Conservation (phyloP, 2,797 vertebrate species). For the Nasua narica region DNA sequence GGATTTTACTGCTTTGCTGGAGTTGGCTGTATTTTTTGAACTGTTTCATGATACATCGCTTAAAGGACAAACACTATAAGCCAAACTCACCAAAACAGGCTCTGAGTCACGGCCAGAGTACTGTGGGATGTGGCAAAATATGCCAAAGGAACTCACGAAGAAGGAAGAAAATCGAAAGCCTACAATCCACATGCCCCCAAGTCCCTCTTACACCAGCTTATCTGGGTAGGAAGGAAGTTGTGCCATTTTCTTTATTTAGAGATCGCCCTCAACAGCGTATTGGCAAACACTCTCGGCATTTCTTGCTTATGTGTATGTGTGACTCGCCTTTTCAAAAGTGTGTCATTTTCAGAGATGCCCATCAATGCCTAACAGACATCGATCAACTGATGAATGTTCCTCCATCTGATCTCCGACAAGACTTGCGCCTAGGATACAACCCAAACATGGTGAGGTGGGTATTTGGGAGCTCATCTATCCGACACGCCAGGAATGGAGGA, state of each 20-base stretch:
- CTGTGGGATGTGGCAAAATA: not conserved
- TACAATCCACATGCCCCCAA: not conserved
- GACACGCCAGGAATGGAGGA: not conserved
- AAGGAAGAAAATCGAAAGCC: constrained; percentile 27
- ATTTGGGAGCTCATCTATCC: not conserved
- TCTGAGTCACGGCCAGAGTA: not conserved
- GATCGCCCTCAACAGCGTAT: not conserved
- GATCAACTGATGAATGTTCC: not conserved
- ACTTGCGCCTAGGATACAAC: not conserved
- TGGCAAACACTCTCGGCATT: not conserved
- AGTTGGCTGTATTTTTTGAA: not conserved
- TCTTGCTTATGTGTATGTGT: not conserved
- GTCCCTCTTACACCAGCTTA: not conserved
- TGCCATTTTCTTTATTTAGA: constrained; percentile 14
- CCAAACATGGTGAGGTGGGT: not conserved
- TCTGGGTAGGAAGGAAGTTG: not conserved
- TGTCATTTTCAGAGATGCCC: constrained; percentile 14
- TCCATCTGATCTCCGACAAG: not conserved
- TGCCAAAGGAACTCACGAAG: not conserved
- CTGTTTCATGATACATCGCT: not conserved
- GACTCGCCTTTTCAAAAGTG: constrained; percentile 16
- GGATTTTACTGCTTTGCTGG: not conserved
- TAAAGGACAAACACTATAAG: not conserved
- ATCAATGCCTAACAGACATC: not conserved
- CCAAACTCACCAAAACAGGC: not conserved